Evolutionary conservation across 2,113 vertebrate species (phyloP).

Genomic region (Chaenogobius annularis): DNA sequence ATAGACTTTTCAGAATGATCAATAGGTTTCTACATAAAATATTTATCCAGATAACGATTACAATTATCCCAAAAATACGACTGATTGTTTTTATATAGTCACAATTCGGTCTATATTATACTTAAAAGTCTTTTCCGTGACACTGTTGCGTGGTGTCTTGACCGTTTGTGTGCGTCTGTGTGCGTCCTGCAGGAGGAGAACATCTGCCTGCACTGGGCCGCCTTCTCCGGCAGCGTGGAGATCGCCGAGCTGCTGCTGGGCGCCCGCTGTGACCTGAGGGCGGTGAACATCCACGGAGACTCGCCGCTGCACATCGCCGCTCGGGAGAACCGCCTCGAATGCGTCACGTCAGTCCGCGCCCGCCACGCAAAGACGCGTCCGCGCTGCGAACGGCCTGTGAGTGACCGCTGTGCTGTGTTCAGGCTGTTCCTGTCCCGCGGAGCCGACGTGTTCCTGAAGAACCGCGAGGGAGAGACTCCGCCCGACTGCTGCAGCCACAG

Average conservation of each 20-base stretch:
- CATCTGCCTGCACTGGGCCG: constrained; percentile 98
- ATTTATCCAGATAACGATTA: too few species aligned
- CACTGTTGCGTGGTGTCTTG: too few species aligned
- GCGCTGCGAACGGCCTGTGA: too few species aligned
- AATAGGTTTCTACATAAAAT: too few species aligned
- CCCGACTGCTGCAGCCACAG: constrained; percentile 92
- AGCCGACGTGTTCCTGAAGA: constrained; percentile 90
- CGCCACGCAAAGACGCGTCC: too few species aligned
- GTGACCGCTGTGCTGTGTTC: constrained; percentile 13
- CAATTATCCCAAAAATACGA: too few species aligned
- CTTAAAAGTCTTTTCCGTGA: not conserved
- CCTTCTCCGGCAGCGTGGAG: constrained; percentile 95
- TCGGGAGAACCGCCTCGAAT: constrained; percentile 91
- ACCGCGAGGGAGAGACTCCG: constrained; percentile 94
- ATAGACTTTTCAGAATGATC: too few species aligned
- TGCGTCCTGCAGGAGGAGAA: constrained; percentile 86
- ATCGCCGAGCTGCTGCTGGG: constrained; percentile 91
- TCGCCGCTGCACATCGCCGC: constrained; percentile 95
- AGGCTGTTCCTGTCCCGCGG: constrained; percentile 89
- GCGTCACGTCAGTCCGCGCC: constrained; percentile 85
- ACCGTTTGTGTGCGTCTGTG: not conserved
- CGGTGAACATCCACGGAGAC: constrained; percentile 94
- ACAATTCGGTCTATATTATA: too few species aligned
- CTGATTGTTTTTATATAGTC: too few species aligned
- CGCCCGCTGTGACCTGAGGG: constrained; percentile 86